Base-by-base conservation (phyloP, 2,797 vertebrate species). In the Poeciliopsis turneri region DNA sequence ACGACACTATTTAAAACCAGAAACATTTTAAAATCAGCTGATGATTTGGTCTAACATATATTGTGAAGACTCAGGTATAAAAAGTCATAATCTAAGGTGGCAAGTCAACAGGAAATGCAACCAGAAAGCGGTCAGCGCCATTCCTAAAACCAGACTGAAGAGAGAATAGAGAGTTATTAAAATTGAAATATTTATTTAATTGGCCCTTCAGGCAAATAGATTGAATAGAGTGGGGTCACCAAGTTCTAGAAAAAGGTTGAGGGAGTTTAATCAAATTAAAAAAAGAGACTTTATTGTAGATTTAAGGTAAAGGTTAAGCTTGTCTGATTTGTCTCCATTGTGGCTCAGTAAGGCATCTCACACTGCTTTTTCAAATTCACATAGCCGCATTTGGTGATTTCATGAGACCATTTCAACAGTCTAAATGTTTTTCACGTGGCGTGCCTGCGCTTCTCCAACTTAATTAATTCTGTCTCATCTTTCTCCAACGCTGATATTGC, bases 391-490 rank as follows among this genome's bases (percentile, higher is more conserved):
- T 72, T 36, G 46, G 33, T 72, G 36, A 49, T 30, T 68, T 45
- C 72, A 53, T 74, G 30, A 73, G 47, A 23, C 20, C 11, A 73
- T 36, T 49, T 73, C 47, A 39, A 25, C 12, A 72, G 25, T 51
- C 51, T 68, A 51, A 57, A 74, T 51, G 47, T 16, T 59, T 57
- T 41, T 41, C 16, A 43, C 23, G 41, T 1, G 43, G 41, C 9
- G 30, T 23, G 4, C n/a, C 53, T 41, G 5, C 39, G 15, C 49
- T 72, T 64, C 76, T 45, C 75, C 70, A 43, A 78, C 45, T 73
- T 23, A 28, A n/a, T 55, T 76, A 15, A 55, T 45, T 69, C 36
- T 71, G n/a, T 74, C 74, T 41, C 76, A 70, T n/a, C 15, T 64
- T 45, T 53, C 64, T 12, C 23, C 8, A 55, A 39, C 55, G 43